Evolutionary conservation across 2,113 vertebrate genomes (phyloP), one percentile per base, ranked within the genome.

Genomic region (Jaculus jaculus): DNA sequence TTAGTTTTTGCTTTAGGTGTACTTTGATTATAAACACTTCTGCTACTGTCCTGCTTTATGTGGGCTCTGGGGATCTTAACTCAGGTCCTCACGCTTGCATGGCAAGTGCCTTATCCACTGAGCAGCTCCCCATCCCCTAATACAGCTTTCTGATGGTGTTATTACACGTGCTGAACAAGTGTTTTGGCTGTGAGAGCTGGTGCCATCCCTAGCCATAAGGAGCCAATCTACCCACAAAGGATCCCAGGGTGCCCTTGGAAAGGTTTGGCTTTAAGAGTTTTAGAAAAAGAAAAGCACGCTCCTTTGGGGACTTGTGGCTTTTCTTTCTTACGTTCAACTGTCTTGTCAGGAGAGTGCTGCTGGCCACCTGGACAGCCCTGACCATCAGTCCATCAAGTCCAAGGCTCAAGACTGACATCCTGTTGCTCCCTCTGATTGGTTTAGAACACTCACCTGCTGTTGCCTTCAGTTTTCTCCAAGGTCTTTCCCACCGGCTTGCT

Each of bases 401-500:
- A 63, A 82, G 90, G 34, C 42, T 60, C 84, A 85, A 13, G 18
- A 61, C 1, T 84, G 61, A 61, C 63, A 80, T 15, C 65, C 26
- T 63, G 21, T 81, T 82, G 72, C 7, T 91, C 39, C 51, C 54
- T 58, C 28, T 39, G 42, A 71, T 58, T 89, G 68, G 34, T 61
- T 51, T 87, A 72, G 74, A 87, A 71, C n/a, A 66, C 47, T 86
- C 73, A 58, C 21, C n/a, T 75, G 61, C 39, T 79, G 26, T 60
- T 80, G 51, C 51, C 7, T 69, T 54, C 71, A 3, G 47, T 80
- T 80, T 93, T 75, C 81, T 92, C 68, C 26, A 69, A 37, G 68
- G 51, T 72, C 83, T 88, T 77, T 72, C 42, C 78, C 54, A 88
- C n/a, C 78, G 60, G 51, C 54, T 94, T 94, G 60, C 18, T 39